Percentiles rank a stretch among this genome's conserved stretches.
These are phyloP conservation scores for Atherinosoma microstoma DNA, from an alignment of 2,797 vertebrate species.

Conservation along the genomic window DNA sequence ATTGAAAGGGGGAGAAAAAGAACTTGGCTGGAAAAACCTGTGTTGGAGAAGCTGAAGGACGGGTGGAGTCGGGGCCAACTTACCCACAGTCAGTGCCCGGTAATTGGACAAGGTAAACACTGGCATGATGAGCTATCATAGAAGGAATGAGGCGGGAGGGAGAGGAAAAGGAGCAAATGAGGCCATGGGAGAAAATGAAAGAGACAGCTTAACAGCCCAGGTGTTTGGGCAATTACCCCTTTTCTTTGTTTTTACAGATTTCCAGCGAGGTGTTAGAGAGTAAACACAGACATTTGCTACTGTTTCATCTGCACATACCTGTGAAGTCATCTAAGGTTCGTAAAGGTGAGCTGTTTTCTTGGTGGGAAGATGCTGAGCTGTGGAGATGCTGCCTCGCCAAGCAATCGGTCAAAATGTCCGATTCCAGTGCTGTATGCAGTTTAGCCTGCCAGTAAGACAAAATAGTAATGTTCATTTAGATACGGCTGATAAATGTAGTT, in stretches of 20 bases:
- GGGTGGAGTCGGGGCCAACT: slow-evolving; percentile 57
- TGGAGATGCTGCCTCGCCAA: slow-evolving; percentile 77
- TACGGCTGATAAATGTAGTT: slow-evolving; percentile 2
- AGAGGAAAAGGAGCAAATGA: slow-evolving; percentile 70
- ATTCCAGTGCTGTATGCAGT: slow-evolving; percentile 58
- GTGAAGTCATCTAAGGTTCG: slow-evolving; percentile 64
- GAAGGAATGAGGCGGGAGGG: slow-evolving; percentile 64
- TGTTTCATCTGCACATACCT: slow-evolving; percentile 63
- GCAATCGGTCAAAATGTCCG: slow-evolving; percentile 70
- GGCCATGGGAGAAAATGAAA: slow-evolving; percentile 68
- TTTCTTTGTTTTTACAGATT: slow-evolving; percentile 45
- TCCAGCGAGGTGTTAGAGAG: slow-evolving; percentile 31
- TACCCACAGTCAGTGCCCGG: slow-evolving; percentile 70
- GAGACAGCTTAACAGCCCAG: slow-evolving; percentile 64
- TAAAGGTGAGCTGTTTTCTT: slow-evolving; percentile 57
- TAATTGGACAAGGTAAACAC: slow-evolving; percentile 82
- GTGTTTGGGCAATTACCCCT: slow-evolving; percentile 53
- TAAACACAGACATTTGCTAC: slow-evolving; percentile 37
- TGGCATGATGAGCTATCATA: slow-evolving; percentile 72
- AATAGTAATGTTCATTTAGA: slow-evolving; percentile 20
- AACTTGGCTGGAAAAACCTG: slow-evolving; percentile 69
- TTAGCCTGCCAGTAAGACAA: slow-evolving; percentile 61
- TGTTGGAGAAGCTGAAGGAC: slow-evolving; percentile 69
- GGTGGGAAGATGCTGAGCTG: slow-evolving; percentile 53
- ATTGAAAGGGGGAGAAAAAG: slow-evolving; percentile 69